Evolutionary conservation across 2,797 vertebrate species (phyloP).

Genomic region (Enteromius anoplus): DNA sequence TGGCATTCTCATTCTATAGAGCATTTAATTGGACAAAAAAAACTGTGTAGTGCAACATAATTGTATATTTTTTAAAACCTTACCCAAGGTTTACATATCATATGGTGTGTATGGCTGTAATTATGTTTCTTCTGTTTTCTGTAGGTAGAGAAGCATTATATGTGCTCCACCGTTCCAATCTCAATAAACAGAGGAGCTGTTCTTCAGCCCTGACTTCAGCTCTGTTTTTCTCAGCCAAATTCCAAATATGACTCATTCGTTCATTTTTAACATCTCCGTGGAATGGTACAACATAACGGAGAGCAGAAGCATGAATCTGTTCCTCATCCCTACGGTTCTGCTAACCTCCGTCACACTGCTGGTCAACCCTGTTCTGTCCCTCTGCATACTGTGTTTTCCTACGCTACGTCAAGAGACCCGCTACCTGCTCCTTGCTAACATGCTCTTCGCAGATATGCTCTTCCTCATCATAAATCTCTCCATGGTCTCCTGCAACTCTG

Average conservation of each 20-base stretch:
- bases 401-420: conserved; percentile 77
- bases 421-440: conserved; percentile 82
- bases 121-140: conserved; percentile 13
- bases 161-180: not conserved
- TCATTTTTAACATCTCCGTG: conserved; percentile 63
- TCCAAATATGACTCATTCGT: conserved; percentile 34
- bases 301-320: conserved; percentile 66
- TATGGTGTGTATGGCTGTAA: not conserved
- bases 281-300: conserved; percentile 65
- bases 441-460: conserved; percentile 76
- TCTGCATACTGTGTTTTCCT: conserved; percentile 71
- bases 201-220: not conserved
- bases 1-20: not conserved
- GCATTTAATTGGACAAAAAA: not conserved
- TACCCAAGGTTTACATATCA: not conserved
- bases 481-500: conserved; percentile 66
- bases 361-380: conserved; percentile 74
- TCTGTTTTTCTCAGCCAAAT: not conserved
- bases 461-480: conserved; percentile 77
- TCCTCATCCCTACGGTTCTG: conserved; percentile 74
- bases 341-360: conserved; percentile 73
- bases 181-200: conserved; percentile 2
- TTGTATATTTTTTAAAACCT: not conserved
- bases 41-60: not conserved
- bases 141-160: conserved; percentile 1